Evolutionary conservation across 2,888 invertebrate genomes (phyloP).

Genomic region (Chelonus formosanus): DNA sequence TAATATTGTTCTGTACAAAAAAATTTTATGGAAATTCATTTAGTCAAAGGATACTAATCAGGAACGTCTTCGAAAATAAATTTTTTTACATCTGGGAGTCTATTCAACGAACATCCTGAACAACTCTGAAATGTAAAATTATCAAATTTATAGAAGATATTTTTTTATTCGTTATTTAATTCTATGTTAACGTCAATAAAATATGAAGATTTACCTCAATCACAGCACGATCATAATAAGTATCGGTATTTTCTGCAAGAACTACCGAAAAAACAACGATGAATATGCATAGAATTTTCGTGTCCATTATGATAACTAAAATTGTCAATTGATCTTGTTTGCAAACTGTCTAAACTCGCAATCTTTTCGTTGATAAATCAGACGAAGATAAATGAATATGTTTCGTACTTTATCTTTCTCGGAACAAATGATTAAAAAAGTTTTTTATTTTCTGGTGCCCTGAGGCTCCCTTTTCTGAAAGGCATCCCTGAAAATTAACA

Average conservation of each 20-base stretch:
- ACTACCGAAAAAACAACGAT: too few species aligned
- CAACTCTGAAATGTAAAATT: conserved; percentile 69
- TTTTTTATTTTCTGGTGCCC: too few species aligned
- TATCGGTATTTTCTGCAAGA: too few species aligned
- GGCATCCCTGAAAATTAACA: too few species aligned
- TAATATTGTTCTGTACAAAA: not conserved
- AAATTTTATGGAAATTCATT: not conserved
- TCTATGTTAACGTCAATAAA: not conserved
- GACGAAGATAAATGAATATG: too few species aligned
- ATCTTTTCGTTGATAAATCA: too few species aligned
- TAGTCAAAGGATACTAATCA: conserved; percentile 67
- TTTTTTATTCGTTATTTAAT: not conserved
- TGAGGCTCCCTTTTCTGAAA: too few species aligned
- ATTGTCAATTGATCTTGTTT: too few species aligned
- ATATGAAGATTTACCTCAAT: conserved; percentile 22
- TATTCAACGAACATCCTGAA: conserved; percentile 74
- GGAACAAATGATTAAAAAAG: too few species aligned
- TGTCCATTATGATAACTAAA: not conserved
- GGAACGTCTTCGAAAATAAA: conserved; percentile 77
- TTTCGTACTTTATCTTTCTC: too few species aligned
- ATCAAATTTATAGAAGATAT: not conserved
- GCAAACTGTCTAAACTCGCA: too few species aligned
- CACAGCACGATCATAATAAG: conserved; percentile 16
- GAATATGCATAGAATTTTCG: not conserved
- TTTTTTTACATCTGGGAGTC: conserved; percentile 72